Evolutionary conservation across 35 echinoderm and acorn worm species (phyloP), one percentile per base, ranked within the genome.

Genomic region (Strongylocentrotus purpuratus): DNA sequence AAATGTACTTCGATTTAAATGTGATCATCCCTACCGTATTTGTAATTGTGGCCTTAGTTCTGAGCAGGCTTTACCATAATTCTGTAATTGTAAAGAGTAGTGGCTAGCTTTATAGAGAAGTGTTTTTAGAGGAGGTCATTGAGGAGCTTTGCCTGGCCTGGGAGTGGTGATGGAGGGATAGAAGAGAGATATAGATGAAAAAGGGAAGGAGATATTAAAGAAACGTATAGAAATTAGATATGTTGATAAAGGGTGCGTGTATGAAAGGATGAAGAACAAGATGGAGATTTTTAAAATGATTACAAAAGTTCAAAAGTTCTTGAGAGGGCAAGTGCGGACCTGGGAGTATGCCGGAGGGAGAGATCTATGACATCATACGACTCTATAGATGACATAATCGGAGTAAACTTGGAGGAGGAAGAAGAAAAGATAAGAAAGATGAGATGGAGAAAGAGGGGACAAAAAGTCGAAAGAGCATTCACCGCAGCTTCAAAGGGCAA

Each of bases 381-480:
- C 65, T 78, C 20, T 78, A 28, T 8, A 28, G 22, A 78, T 78
- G 65, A 78, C 65, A 78, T 78, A 78, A 78, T n/a, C 65, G 18
- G 22, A 59, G 52, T 78, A 78, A 41, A 41, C 35, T 41, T 41
- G 35, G 35, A 41, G 3, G 35, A 41, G 35, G 35, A 41, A 18
- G 65, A 78, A 78, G 65, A n/a, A n/a, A 78, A 28, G 20, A 78
- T 78, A 78, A 78, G 65, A 78, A 28, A n/a, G 65, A 78, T 78
- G 65, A 78, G 65, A 78, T 78, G 65, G 25, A n/a, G 65, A 78
- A 22, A 78, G 22, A 78, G 65, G 65, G 65, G 65, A n/a, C 65
- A 78, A 78, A n/a, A 78, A 78, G 65, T 78, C n/a, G 65, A 78
- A 78, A 78, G 65, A 78, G 20, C 65, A 78, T 28, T 78, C 65